Base-by-base conservation (phyloP, 2,113 vertebrate species). In the Bubo bubo region DNA sequence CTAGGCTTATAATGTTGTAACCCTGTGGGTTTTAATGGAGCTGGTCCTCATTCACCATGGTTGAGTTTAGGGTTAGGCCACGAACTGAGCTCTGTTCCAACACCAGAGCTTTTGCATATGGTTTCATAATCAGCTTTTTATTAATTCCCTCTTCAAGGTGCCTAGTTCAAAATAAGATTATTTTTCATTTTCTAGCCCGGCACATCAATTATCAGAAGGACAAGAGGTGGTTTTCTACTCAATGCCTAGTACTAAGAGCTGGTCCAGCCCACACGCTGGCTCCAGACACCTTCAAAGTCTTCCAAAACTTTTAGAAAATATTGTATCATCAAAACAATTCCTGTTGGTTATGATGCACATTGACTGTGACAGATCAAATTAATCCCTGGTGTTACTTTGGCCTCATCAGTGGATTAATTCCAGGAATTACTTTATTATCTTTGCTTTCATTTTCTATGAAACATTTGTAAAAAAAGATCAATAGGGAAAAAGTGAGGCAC, bases 401-500 rank as follows among this genome's bases (percentile, higher is more conserved):
- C 20, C 64, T 22, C 11, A 3, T 20, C 62, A 79, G 77, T 79
- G 28, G 63, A 47, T 76, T 72, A 70, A 43, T 85, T 93, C 39
- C 77, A 2, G 0, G 56, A 90, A 84, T 81, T 56, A 53, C 68
- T 93, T 87, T 81, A 24, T 37, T 76, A 76, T 15, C 73, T 79
- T 62, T 87, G 62, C 74, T 94, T 90, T 93, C 87, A 70, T 93
- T 93, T 95, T 95, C 74, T 94, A 27, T 73, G 60, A 86, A 88
- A 88, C 0, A 0, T 58, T 64, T 45, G 59, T 68, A 34, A 73
- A 86, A 82, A 63, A 95, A 90, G 22, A 91, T 84, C 56, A 91
- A 56, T 80, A 52, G 53, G 32, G 53, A 27, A 59, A 60, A 79
- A 90, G 81, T 12, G 10, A 72, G 82, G 34, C 7, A 49, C 73